A percentile compares a stretch with the other conserved stretches of the same genome.
These are phyloP conservation scores for Thera britannica DNA, from an alignment of 2,888 invertebrate species.

Conservation along the genomic window DNA sequence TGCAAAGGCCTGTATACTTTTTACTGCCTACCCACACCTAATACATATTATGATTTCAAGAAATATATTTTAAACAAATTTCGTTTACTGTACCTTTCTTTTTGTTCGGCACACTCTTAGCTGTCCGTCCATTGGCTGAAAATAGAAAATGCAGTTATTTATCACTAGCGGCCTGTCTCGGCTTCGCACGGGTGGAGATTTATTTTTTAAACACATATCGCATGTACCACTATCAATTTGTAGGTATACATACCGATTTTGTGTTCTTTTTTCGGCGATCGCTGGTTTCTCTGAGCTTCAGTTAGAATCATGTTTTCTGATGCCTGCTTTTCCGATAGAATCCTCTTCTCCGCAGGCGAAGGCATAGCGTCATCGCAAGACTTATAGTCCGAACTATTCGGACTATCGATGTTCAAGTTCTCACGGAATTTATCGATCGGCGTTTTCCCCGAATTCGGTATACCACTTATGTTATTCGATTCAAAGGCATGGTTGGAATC, in stretches of 20 bases:
- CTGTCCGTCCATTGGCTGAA: conserved; percentile 68
- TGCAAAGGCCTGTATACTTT: too few relatives aligned
- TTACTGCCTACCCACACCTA: too few relatives aligned
- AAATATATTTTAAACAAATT: too few relatives aligned
- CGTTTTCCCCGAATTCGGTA: conserved; percentile 20
- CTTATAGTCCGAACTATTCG: conserved; percentile 19
- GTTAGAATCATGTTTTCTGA: conserved; percentile 54
- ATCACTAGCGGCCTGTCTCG: neutral
- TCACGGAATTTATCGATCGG: conserved; percentile 31
- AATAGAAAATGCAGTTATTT: conserved; percentile 45
- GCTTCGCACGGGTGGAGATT: too few relatives aligned
- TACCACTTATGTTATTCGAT: conserved; percentile 18
- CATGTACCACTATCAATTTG: conserved; percentile 42
- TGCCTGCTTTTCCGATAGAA: conserved; percentile 45
- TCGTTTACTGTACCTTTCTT: conserved; percentile 58
- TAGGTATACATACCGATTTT: conserved; percentile 68
- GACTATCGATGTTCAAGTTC: conserved; percentile 13
- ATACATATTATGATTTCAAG: too few relatives aligned
- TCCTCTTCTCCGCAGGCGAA: conserved; percentile 10
- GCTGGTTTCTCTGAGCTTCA: conserved; percentile 38
- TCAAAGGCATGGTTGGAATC: conserved; percentile 3
- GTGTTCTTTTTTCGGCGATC: conserved; percentile 54
- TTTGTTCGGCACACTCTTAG: conserved; percentile 59
- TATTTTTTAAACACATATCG: too few relatives aligned
- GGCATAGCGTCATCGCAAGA: conserved; percentile 25